Evolutionary conservation across 2,888 invertebrate genomes (phyloP), one percentile per base, ranked within the genome.

Genomic region (Holacanthella duospinosa): DNA sequence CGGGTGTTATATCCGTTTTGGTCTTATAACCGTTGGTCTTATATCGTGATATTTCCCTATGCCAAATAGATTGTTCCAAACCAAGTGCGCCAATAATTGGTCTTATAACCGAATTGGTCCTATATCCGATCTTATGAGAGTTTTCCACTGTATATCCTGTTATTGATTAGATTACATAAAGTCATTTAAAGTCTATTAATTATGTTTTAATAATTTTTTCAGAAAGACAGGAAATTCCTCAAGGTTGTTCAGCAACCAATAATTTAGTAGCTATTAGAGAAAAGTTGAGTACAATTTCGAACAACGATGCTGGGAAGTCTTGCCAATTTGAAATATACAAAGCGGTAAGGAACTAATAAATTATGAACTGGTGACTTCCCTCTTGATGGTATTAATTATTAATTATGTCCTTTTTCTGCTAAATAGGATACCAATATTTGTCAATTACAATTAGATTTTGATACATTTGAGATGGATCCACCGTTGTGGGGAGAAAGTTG

Each of bases 261-360:
- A 48, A 48, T 48, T 48, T 48, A 48, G 48, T 48, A n/a, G 21
- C 21, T 21, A 48, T 48, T n/a, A 48, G 48, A 21, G 48, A 48
- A 9, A 48, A 48, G 21, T 21, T 48, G 21, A 48, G 48, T 21
- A 48, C 48, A 48, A 48, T 48, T 21, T 9, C 21, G 21, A 48
- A 21, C 21, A 48, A 48, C n/a, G 48, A 48, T 4, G 48, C 6
- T 48, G 48, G 48, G 21, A 9, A 21, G 4, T 48, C 48, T n/a
- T 48, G 48, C 48, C 48, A 48, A 48, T 48, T 48, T 48, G 48
- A 48, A 48, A 21, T 48, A 9, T 48, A 48, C 48, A 48, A 48
- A 48, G 48, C 48, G 48, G 48, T 48, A 4, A 21, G 16, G 36
- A 12, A 16, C 36, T 36, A 36, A 36, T 12, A 12, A 12, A 6